Evolutionary conservation across 2,113 vertebrate species (phyloP).

Genomic region (Lamprotornis superbus): DNA sequence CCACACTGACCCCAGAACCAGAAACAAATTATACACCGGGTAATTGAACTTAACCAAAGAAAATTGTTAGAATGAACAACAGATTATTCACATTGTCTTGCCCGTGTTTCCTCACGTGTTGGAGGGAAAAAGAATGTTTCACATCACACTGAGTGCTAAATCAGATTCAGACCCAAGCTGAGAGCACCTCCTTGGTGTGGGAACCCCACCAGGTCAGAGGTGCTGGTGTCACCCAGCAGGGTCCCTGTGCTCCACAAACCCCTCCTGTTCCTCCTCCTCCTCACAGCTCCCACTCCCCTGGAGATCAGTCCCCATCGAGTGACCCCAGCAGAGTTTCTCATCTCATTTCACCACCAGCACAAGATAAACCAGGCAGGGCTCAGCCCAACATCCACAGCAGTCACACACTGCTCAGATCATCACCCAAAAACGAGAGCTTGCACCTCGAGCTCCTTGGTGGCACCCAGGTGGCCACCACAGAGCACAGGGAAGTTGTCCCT

Average conservation of each 20-base stretch:
- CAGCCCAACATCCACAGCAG: neutral
- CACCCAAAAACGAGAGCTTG: neutral
- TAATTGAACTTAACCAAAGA: neutral
- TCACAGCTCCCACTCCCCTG: rapidly evolving
- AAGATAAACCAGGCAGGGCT: neutral
- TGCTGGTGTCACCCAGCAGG: neutral
- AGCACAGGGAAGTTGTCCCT: neutral
- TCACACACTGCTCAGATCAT: neutral
- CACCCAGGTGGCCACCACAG: neutral
- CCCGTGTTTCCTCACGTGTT: rapidly evolving
- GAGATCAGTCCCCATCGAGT: rapidly evolving
- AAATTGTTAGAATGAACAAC: neutral
- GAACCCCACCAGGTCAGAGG: rapidly evolving
- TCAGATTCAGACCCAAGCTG: neutral
- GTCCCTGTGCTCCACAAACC: rapidly evolving
- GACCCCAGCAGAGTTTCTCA: too few relatives aligned
- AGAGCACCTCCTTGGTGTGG: neutral
- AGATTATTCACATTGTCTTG: neutral
- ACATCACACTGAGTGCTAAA: rapidly evolving
- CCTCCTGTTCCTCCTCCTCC: too few relatives aligned
- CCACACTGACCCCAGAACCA: neutral
- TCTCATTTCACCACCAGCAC: rapidly evolving
- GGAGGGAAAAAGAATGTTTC: neutral
- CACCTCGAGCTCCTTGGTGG: neutral
- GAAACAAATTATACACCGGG: neutral